Percentiles rank a stretch among this genome's conserved stretches.
phyloP scores from a whole-genome alignment of 2,888 invertebrate species.

The Apoderus coryli region DNA sequence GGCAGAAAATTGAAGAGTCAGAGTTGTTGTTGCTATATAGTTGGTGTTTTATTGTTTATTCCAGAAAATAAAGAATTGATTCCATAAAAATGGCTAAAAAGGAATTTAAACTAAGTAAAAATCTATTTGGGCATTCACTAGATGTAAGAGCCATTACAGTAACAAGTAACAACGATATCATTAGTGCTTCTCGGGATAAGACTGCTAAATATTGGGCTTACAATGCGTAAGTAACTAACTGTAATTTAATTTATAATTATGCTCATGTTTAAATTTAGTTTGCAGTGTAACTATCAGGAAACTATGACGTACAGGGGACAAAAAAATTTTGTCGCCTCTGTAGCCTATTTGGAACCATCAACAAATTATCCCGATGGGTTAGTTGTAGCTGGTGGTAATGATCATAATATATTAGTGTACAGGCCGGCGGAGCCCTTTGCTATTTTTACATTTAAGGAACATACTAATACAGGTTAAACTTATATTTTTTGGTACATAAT shows the following conservation, averaged over 20 bases:
- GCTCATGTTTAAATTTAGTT: conserved; percentile 29
- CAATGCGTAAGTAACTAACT: conserved; percentile 40
- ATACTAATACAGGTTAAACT: conserved; percentile 57
- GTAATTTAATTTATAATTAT: neutral
- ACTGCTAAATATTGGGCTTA: conserved; percentile 78
- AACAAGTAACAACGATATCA: conserved; percentile 51
- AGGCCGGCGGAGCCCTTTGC: conserved; percentile 53
- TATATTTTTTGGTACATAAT: conserved; percentile 4
- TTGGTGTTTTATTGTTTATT: too few relatives aligned
- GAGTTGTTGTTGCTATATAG: too few relatives aligned
- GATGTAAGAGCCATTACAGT: conserved; percentile 70
- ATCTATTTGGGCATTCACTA: conserved; percentile 63
- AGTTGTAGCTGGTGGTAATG: conserved; percentile 81
- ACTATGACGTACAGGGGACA: conserved; percentile 63
- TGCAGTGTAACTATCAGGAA: conserved; percentile 47
- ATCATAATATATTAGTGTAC: conserved; percentile 69
- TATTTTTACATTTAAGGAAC: conserved; percentile 57
- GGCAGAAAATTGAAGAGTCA: too few relatives aligned
- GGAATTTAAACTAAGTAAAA: conserved; percentile 63
- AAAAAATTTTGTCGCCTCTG: conserved; percentile 70
- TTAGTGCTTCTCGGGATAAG: conserved; percentile 81
- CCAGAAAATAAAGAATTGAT: too few relatives aligned
- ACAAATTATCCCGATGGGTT: conserved; percentile 58
- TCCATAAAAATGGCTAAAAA: conserved; percentile 21
- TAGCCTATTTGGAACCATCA: conserved; percentile 60